Conservation (phyloP, 2,888 invertebrate species). For the Andricus curvator region DNA sequence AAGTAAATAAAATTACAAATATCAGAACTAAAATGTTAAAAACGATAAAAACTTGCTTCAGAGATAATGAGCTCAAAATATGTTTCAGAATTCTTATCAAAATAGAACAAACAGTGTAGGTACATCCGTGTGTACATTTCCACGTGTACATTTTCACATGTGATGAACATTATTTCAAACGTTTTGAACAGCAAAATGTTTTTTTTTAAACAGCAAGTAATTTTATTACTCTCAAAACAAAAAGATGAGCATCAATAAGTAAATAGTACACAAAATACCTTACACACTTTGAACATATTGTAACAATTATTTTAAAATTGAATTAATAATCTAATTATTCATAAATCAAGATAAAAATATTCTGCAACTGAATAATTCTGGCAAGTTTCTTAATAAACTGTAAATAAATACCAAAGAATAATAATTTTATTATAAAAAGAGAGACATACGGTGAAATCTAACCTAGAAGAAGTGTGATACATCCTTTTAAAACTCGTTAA, state of each 20-base stretch:
- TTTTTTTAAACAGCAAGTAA: neutral
- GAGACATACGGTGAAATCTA: conserved; percentile 50
- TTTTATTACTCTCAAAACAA: neutral
- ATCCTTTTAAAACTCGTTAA: neutral
- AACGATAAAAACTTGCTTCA: too few species aligned
- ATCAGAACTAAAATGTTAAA: too few species aligned
- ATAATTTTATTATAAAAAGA: conserved; percentile 33
- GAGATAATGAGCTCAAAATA: too few species aligned
- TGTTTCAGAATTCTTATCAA: neutral
- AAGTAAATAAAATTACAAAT: neutral
- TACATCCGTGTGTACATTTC: neutral
- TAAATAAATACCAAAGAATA: neutral
- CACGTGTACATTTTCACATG: neutral
- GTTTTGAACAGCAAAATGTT: neutral
- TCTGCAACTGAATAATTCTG: neutral
- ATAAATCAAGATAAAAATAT: neutral
- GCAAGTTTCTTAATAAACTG: neutral
- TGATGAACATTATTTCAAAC: neutral
- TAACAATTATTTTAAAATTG: neutral
- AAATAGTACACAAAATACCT: neutral
- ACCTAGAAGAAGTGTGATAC: conserved; percentile 45
- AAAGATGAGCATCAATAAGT: neutral
- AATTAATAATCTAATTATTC: neutral
- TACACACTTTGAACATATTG: neutral
- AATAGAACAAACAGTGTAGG: too few species aligned